Evolutionary conservation across 2,113 vertebrate species (phyloP).

Genomic region (Prietella phreatophila): DNA sequence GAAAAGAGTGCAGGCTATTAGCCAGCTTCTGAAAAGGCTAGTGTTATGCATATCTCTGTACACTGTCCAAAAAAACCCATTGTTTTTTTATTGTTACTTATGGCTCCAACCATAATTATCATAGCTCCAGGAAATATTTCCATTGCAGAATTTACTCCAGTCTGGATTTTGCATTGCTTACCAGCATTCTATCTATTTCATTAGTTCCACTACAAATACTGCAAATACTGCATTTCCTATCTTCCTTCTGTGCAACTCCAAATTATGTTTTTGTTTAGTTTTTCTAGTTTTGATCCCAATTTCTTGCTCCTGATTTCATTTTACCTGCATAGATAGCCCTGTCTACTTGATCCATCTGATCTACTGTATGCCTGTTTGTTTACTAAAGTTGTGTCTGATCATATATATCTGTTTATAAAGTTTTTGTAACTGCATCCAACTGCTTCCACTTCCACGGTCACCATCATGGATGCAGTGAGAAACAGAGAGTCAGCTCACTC

Average conservation of each 20-base stretch:
- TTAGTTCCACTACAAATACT: neutral
- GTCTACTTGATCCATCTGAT: neutral
- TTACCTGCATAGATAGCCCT: neutral
- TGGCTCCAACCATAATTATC: neutral
- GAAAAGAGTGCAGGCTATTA: neutral
- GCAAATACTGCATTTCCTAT: neutral
- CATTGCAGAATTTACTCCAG: neutral
- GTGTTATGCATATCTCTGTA: neutral
- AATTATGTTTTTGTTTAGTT: neutral
- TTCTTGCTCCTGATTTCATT: neutral
- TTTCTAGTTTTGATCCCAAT: neutral
- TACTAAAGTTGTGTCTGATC: neutral
- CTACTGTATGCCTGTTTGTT: neutral
- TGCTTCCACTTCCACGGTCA: neutral
- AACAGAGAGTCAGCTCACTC: neutral
- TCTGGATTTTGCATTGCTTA: neutral
- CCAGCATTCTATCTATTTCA: neutral
- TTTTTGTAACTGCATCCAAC: neutral
- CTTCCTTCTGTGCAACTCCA: neutral
- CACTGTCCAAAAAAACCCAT: neutral
- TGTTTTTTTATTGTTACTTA: neutral
- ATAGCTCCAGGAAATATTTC: neutral
- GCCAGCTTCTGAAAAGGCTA: neutral
- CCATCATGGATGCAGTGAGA: neutral
- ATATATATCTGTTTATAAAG: neutral